These are phyloP conservation scores for Cosmia trapezina DNA, from an alignment of 2,888 invertebrate species.

Conservation along the genomic window DNA sequence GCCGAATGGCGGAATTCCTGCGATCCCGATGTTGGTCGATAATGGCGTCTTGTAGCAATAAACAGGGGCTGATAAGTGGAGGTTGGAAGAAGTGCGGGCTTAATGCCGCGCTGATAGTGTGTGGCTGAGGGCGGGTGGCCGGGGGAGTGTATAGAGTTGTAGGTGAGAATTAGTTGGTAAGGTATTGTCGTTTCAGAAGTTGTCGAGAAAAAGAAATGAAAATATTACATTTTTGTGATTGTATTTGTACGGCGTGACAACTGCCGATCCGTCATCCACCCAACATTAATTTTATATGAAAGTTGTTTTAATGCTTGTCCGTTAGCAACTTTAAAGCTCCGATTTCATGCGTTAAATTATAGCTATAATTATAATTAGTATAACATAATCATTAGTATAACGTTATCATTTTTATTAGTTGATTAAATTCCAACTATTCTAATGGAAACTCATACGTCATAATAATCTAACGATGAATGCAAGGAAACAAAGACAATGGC, in stretches of 20 bases:
- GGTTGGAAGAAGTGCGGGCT: slow-evolving; percentile 58
- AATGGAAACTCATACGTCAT: too few relatives aligned
- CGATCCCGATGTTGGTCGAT: slow-evolving; percentile 69
- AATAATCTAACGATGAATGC: too few relatives aligned
- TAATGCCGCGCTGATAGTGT: slow-evolving; percentile 57
- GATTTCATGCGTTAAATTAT: too few relatives aligned
- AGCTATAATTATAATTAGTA: too few relatives aligned
- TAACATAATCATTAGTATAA: too few relatives aligned
- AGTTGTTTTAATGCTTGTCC: too few relatives aligned
- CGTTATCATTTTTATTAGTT: too few relatives aligned
- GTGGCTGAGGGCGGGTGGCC: slow-evolving; percentile 31
- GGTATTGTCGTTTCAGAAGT: background rate
- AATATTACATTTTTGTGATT: background rate
- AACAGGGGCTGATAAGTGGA: slow-evolving; percentile 72
- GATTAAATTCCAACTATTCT: too few relatives aligned
- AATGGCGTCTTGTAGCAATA: slow-evolving; percentile 78
- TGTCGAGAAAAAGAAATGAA: too few relatives aligned
- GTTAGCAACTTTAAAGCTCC: too few relatives aligned
- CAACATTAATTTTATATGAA: too few relatives aligned
- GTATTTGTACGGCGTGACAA: background rate
- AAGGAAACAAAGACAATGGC: background rate
- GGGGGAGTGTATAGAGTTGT: slow-evolving; percentile 43
- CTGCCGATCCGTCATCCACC: background rate
- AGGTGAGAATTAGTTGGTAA: background rate
- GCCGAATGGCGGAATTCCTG: slow-evolving; percentile 39